Evolutionary conservation across 2,888 invertebrate genomes (phyloP), one percentile per base, ranked within the genome.

Genomic region (Cerceris ruficornis): DNA sequence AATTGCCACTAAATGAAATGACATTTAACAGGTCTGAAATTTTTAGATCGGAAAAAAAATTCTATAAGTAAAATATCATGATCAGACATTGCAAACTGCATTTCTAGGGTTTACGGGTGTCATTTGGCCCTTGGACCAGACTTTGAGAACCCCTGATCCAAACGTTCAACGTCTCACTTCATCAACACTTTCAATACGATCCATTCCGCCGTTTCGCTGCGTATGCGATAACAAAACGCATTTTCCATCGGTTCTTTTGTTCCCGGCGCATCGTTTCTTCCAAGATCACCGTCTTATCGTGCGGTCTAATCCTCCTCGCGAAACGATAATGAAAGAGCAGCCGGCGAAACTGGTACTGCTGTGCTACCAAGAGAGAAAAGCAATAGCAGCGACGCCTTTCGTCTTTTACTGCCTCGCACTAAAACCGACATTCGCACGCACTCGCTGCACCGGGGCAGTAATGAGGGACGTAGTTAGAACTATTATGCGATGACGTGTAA

Each of bases 401-500:
- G 77, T 77, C 74, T 81, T 83, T 79, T 80, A 82, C 74, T 74
- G 60, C 69, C 15, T 59, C 65, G 69, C 62, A 82, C 61, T 83
- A 77, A 83, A 83, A 84, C 84, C 14, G 74, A 69, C 82, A 70
- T 84, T 81, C 64, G 69, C 74, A 72, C 82, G 72, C 71, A 75
- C 72, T 84, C 71, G 74, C 71, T 49, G 60, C 73, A 60, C 64
- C 59, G 46, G 58, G 13, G 42, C 82, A 46, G 73, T 76, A 84
- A 82, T 72, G 77, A 82, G 74, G 52, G 46, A 76, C 71, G 64
- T 67, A 61, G 77, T 77, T 71, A 50, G 15, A 74, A 75, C 73
- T 76, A 76, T 80, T 80, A 80, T 58, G 52, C 71, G 82, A 82
- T 84, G 80, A 86, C 84, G 76, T 78, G 84, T 80, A 86, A 85